A percentile compares a stretch with the other conserved stretches of the same genome.
Conservation (phyloP, 2,797 vertebrate genomes). For the Gadopsis bispinosus region DNA sequence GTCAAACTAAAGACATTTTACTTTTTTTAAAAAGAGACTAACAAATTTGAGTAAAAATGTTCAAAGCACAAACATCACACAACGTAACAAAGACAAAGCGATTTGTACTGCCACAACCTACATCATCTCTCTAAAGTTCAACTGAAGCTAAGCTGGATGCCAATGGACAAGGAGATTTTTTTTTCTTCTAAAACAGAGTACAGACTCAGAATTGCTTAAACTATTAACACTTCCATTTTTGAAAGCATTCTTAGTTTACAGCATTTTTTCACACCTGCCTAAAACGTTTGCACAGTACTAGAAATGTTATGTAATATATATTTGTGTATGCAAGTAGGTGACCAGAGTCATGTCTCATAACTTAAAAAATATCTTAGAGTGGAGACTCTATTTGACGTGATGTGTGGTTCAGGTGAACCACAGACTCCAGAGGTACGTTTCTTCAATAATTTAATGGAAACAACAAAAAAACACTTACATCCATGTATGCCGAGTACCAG, state of each 20-base stretch:
- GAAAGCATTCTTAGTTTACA: too few species aligned
- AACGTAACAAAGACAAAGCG: background rate
- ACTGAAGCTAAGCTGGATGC: slow-evolving; percentile 29
- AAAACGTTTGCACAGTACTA: too few species aligned
- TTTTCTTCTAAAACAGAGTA: slow-evolving; percentile 14
- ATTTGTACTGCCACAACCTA: background rate
- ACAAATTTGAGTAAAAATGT: background rate
- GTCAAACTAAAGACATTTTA: background rate
- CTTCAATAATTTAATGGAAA: too few species aligned
- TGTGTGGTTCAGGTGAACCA: too few species aligned
- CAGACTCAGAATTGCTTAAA: background rate
- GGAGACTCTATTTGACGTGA: background rate
- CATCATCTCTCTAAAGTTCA: slow-evolving; percentile 21
- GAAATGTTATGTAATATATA: background rate
- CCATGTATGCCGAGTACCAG: too few species aligned
- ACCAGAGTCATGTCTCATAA: background rate
- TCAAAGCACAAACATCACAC: background rate
- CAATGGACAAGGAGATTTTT: slow-evolving; percentile 17
- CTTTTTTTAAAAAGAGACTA: background rate
- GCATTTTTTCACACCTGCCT: too few species aligned
- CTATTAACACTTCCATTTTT: too few species aligned
- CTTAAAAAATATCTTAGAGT: background rate
- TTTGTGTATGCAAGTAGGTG: background rate
- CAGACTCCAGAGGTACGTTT: too few species aligned
- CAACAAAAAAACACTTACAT: too few species aligned